Percentiles rank a stretch among this genome's conserved stretches.
These are phyloP conservation scores for Siniperca knerii DNA, from an alignment of 2,113 vertebrate species.

Conservation along the genomic window DNA sequence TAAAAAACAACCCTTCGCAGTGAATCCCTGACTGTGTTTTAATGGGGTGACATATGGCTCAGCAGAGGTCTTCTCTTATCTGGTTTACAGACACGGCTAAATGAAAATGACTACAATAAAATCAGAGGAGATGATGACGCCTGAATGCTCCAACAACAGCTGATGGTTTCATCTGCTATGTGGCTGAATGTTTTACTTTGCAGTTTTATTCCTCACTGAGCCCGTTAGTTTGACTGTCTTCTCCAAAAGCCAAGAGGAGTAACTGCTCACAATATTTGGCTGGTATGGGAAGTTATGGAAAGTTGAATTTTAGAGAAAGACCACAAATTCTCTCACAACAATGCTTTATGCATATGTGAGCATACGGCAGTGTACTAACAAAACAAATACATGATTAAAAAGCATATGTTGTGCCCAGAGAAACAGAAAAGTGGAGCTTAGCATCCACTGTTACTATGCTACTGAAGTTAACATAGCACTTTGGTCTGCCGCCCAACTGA, in stretches of 20 bases:
- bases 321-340: constrained; percentile 1
- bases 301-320: constrained; percentile 4
- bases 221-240: neutral
- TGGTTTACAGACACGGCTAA: constrained; percentile 42
- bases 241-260: constrained; percentile 11
- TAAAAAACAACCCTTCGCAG: neutral
- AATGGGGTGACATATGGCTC: constrained; percentile 55
- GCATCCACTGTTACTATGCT: constrained; percentile 13
- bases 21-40: constrained; percentile 34
- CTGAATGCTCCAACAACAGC: constrained; percentile 21
- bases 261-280: neutral
- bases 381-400: constrained; percentile 52
- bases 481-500: constrained; percentile 23
- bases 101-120: constrained; percentile 56
- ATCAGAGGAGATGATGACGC: constrained; percentile 20
- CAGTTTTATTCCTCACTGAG: constrained; percentile 18
- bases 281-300: neutral
- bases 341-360: constrained; percentile 3
- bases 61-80: constrained; percentile 53
- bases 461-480: constrained; percentile 25
- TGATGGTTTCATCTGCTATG: constrained; percentile 35
- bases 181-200: constrained; percentile 34
- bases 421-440: constrained; percentile 25
- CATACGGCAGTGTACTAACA: constrained; percentile 12
- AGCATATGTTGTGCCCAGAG: constrained; percentile 34